Evolutionary conservation across 2,888 invertebrate species (phyloP), one percentile per base, ranked within the genome.

Genomic region (Tetranychus piercei): DNA sequence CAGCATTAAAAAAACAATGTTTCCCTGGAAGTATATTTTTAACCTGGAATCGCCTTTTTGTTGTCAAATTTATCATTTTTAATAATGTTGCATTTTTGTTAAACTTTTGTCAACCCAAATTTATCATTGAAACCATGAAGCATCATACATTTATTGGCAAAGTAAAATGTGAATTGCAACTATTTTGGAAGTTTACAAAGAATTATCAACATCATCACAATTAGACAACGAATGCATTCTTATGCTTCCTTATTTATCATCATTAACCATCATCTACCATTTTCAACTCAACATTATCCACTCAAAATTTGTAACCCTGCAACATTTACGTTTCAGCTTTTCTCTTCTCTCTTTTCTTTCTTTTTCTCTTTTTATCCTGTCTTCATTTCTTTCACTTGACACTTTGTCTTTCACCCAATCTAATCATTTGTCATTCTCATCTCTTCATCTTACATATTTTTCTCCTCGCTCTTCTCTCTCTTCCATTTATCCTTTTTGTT

Each of bases 1-100:
- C 34, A 34, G 34, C 34, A 34, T 4, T 34, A 23, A 5, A 1
- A 34, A 34, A 34, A n/a, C n/a, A 5, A 34, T 34, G 34, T 34
- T 34, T 34, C 34, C 34, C 34, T 34, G 34, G 34, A 34, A 34
- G 80, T 34, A 34, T 34, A 34, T 34, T 34, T 34, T 34, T 34
- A 34, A 34, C 34, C 34, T 34, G 34, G 34, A 34, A 34, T 34
- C 34, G 34, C 34, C 34, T 34, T 88, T 90, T 34, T 34, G 34
- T 34, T 34, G 34, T 34, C 34, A 34, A 34, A 34, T 5, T 34
- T 34, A 34, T 34, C 34, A 34, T 34, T 34, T 34, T 34, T 34
- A 34, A 34, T 34, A 34, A 34, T 34, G 34, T 34, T 34, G 34
- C 34, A 34, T 34, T 34, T 34, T 34, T 34, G 34, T 34, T 34